Base-by-base conservation (phyloP, 37 sponge, comb jelly and placozoan species). In the Crambe crambe region DNA sequence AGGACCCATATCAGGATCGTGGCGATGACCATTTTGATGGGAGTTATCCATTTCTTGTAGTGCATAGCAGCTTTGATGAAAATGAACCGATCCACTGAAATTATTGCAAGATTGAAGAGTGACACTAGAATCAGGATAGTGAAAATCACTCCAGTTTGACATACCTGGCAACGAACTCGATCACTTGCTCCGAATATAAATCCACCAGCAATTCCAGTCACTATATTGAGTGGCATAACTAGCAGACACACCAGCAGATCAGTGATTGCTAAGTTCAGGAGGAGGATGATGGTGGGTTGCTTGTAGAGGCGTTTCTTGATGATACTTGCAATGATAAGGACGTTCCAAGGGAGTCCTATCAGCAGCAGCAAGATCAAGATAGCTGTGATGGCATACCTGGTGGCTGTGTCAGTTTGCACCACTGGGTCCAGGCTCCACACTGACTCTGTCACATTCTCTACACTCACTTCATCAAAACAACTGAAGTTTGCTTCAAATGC, bases 51-150 rank as follows among this genome's bases (percentile, higher is more conserved):
- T 30, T 41, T 37, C 37, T 73, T 69, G 75, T 89, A 89, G 6
- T 32, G 68, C 21, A 89, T 30, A 20, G 89, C 80, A 18, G 30
- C 30, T 0, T 69, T 40, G 20, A 89, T 59, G 34, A 68, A 78
- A 6, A 89, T 39, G 20, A 75, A 51, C 41, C 89, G 57, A 63
- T 89, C 89, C 23, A 83, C 29, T 0, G 89, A 89, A 10, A 89
- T 64, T 4, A 78, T 21, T 0, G 89, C 83, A 30, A 89, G 30
- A 32, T 31, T 51, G 35, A 12, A 34, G 10, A 65, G 66, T 2
- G 31, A 30, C 2, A 65, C 66, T 18, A 65, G 30, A 18, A 32
- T 5, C 2, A 65, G 35, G 5, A 32, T 65, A 34, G 30, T 9
- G 31, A 31, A 65, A 8, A 65, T 30, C 34, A 65, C 66, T 12